phyloP scores from a whole-genome alignment of 2,888 invertebrate genomes.

The Lepidochrysops patricia region DNA sequence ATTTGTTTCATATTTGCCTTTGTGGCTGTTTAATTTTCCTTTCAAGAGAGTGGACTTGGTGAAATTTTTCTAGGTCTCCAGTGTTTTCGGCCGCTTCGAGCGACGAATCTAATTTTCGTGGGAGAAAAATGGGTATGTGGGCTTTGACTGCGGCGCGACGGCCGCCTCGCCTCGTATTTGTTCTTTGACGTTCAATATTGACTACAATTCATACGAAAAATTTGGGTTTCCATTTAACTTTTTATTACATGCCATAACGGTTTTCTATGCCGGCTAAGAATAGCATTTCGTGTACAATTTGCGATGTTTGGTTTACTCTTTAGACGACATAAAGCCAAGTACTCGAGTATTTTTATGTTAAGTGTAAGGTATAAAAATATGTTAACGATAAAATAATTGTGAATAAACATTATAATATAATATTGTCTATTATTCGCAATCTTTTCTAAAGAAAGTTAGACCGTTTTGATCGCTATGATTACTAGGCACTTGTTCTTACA shows the following conservation, averaged over 20 bases:
- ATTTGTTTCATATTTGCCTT: constrained; percentile 33
- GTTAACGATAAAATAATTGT: too few species aligned
- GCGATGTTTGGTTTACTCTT: neutral
- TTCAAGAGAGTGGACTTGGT: constrained; percentile 25
- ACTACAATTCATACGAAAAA: constrained; percentile 5
- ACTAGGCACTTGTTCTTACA: neutral
- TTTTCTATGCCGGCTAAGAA: neutral
- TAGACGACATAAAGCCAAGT: neutral
- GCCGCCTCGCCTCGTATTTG: neutral
- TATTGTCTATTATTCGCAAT: neutral
- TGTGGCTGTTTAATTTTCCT: constrained; percentile 31
- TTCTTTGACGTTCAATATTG: constrained; percentile 7
- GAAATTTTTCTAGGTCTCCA: constrained; percentile 22
- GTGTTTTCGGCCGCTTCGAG: constrained; percentile 15
- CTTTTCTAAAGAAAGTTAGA: neutral
- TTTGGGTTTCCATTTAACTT: neutral
- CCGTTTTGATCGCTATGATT: neutral
- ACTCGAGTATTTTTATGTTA: neutral
- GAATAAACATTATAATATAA: too few species aligned
- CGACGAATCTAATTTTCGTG: constrained; percentile 18
- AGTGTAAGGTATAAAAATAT: too few species aligned
- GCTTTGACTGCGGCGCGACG: neutral
- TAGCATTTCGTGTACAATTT: neutral
- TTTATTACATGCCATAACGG: neutral
- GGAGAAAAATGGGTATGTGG: constrained; percentile 7